Conservation (phyloP, 2,888 invertebrate genomes). For the Melikaiella ostensackeni region DNA sequence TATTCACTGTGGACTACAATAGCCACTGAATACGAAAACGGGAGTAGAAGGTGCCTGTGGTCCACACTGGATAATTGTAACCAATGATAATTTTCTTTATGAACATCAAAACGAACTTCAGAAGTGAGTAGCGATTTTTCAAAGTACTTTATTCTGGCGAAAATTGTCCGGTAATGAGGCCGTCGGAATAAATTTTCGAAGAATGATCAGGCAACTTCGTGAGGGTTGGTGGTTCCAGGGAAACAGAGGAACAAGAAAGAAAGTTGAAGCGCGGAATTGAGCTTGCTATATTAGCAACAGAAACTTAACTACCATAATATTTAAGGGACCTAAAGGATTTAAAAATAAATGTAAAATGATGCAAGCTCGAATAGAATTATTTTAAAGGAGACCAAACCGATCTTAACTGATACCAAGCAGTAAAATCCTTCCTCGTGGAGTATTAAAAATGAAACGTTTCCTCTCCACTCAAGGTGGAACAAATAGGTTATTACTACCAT, state of each 20-base stretch:
- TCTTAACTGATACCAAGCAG: no score
- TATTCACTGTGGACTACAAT: no score
- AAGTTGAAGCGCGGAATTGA: conserved; percentile 50
- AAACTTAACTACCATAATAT: conserved; percentile 61
- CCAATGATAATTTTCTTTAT: not conserved
- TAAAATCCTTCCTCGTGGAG: no score
- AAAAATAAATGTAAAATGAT: not conserved
- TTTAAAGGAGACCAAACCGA: no score
- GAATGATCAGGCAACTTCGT: conserved; percentile 65
- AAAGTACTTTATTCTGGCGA: not conserved
- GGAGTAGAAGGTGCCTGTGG: no score
- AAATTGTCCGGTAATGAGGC: conserved; percentile 65
- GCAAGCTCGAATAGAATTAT: no score
- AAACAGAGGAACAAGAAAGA: conserved; percentile 45
- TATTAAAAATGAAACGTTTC: no score
- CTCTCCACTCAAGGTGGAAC: no score
- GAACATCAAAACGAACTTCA: not conserved
- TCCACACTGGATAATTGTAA: no score
- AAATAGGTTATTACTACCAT: not conserved
- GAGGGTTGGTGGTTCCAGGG: not conserved
- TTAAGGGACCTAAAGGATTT: conserved; percentile 41
- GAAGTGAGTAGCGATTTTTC: not conserved
- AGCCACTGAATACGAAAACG: no score
- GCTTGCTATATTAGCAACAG: conserved; percentile 58
- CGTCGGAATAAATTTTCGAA: conserved; percentile 64